Base-by-base conservation (phyloP, 2,113 vertebrate species). In the Anguilla japonica region DNA sequence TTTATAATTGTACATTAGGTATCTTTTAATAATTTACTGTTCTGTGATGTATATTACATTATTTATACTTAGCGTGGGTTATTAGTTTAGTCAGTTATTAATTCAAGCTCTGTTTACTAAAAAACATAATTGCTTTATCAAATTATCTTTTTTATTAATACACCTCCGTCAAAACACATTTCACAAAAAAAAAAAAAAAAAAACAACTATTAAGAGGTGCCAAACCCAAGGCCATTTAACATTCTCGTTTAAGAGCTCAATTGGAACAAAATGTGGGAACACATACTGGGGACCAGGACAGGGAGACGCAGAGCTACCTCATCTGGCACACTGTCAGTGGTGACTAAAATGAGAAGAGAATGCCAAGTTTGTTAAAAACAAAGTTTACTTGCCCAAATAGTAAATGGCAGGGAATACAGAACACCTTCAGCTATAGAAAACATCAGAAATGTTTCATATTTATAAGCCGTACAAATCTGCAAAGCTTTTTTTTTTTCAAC, bases 401-500 rank as follows among this genome's bases (percentile, higher is more conserved):
- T 93, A 91, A 96, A 96, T 95, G 93, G 95, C 95, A 95, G 94
- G 94, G 94, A 96, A 95, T 93, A 93, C 92, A 94, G 91, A 95
- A 95, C 95, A 95, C 93, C 93, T 95, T 94, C 92, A 91, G 92
- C 95, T 95, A 95, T 96, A 96, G 94, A 96, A 96, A 96, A 96
- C 94, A 94, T 95, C 95, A 94, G 84, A 95, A 90, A 94, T 94
- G 91, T 94, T 93, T 95, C 94, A 95, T 79, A 95, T 94, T 94
- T 92, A 89, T 92, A 94, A 95, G 92, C 95, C 95, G 92, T 97
- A 97, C 96, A 98, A 97, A 98, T 95, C 92, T 94, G 95, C 94
- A 95, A 95, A 95, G 95, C 95, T 94, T 86, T 88, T 86, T 88
- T 94, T 91, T 90, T 86, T 87, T 67, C 60, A 40, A 75, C 87